A percentile compares a stretch with the other conserved stretches of the same genome.
Conservation (phyloP, 2,113 vertebrate species). For the Tenrec ecaudatus region DNA sequence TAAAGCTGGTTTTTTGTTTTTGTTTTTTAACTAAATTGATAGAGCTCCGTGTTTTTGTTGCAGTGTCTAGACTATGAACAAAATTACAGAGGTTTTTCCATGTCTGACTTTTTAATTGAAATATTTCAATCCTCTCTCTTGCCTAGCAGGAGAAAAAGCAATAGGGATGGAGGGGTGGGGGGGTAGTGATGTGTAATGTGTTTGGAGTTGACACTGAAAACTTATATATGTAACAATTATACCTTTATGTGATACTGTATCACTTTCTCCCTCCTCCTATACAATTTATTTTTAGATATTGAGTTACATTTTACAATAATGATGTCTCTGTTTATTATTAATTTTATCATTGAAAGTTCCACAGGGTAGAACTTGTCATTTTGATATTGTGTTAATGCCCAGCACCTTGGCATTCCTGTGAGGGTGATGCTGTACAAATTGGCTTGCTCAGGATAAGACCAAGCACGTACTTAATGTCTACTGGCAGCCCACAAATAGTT, state of each 20-base stretch:
- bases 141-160: conserved; percentile 23
- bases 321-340: conserved; percentile 20
- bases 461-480: neutral
- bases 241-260: conserved; percentile 12
- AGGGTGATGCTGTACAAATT: neutral
- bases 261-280: conserved; percentile 53
- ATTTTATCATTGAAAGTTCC: conserved; percentile 62
- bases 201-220: conserved; percentile 40
- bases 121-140: conserved; percentile 47
- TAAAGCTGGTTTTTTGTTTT: neutral
- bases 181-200: conserved; percentile 15
- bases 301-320: conserved; percentile 25
- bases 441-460: conserved; percentile 2
- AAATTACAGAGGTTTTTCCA: conserved; percentile 37
- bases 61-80: conserved; percentile 20
- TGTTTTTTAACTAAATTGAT: conserved; percentile 1
- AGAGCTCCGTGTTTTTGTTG: conserved; percentile 21
- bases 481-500: neutral
- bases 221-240: conserved; percentile 15
- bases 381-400: neutral
- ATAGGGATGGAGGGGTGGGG: neutral
- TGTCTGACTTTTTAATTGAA: conserved; percentile 56
- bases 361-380: neutral
- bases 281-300: conserved; percentile 51
- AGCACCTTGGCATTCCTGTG: neutral